These are phyloP conservation scores for Drosophila azteca DNA, from an alignment of 1,140 invertebrate genomes.

Conservation along the genomic window DNA sequence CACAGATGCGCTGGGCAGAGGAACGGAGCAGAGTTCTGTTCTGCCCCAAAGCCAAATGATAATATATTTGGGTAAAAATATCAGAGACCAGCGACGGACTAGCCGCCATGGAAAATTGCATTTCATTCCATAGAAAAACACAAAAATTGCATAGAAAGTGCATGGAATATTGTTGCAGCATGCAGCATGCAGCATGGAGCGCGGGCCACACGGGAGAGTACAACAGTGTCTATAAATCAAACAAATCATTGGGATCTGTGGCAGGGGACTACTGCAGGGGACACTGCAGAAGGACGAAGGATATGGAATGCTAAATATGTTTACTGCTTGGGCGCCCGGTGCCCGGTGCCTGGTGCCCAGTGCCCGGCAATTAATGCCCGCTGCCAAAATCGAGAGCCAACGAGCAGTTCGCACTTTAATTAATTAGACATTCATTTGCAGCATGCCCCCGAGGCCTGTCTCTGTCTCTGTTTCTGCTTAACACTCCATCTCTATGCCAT, in stretches of 20 bases:
- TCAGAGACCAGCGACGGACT: background rate
- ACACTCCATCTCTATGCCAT: background rate
- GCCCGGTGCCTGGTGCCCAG: no score
- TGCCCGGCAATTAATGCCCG: conserved; percentile 55
- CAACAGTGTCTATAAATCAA: conserved; percentile 61
- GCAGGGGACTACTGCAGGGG: no score
- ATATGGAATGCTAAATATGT: conserved; percentile 34
- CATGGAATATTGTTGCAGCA: conserved; percentile 41
- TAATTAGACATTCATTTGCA: conserved; percentile 80
- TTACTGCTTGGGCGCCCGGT: conserved; percentile 34
- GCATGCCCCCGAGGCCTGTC: conserved; percentile 36
- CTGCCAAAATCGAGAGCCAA: conserved; percentile 56
- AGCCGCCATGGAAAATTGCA: conserved; percentile 34
- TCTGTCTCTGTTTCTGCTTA: background rate
- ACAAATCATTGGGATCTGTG: conserved; percentile 24
- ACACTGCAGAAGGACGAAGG: background rate
- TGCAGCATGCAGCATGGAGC: background rate
- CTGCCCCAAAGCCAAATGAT: conserved; percentile 32
- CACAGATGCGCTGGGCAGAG: background rate
- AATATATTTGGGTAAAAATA: conserved; percentile 40
- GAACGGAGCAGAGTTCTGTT: background rate
- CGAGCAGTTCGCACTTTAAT: conserved; percentile 73
- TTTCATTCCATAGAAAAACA: conserved; percentile 17
- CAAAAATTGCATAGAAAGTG: conserved; percentile 9
- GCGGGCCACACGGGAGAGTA: no score